Base-by-base conservation (phyloP, 2,888 invertebrate species). In the Ptychoptera contaminata region DNA sequence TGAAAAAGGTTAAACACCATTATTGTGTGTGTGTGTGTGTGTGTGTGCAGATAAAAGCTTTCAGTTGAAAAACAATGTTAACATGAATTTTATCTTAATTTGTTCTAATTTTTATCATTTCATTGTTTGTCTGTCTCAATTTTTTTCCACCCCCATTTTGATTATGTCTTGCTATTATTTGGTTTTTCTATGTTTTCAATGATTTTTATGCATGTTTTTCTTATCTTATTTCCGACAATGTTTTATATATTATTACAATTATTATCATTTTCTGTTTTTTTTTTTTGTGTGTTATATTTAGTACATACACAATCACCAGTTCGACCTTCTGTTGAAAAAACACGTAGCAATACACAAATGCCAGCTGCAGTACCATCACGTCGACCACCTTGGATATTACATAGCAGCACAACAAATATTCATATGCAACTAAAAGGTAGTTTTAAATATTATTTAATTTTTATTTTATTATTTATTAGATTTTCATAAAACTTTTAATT, bases 241-340 rank as follows among this genome's bases (percentile, higher is more conserved):
- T 14, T 31, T 14, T 31, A 14, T 30, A 11, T 15, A 4, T 11
- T 30, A 42, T 29, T 41, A 35, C 7, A 7, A 15, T 31, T 29
- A 16, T 30, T 14, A n/a, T 43, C 34, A 34, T 29, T 32, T 37
- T 16, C 42, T 34, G n/a, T 34, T 23, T 14, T 15, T 38, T 41
- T 37, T 39, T 37, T 43, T 43, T 42, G 15, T 34, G n/a, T n/a
- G n/a, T 37, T 48, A 16, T 9, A 15, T 16, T 45, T 52, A 63
- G 63, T 58, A 42, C 53, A 61, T 45, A 60, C 63, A 15, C 62
- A 61, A 51, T 53, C 58, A 41, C 62, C 63, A 42, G 49, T 58
- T 34, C 55, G 57, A 8, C 58, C 59, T 48, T 59, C 57, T 37
- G 56, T 57, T 46, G 65, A 64, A 36, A 63, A 59, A 50, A 52